These are phyloP conservation scores for Mercenaria mercenaria DNA, from an alignment of 1,140 invertebrate genomes.

Conservation along the genomic window DNA sequence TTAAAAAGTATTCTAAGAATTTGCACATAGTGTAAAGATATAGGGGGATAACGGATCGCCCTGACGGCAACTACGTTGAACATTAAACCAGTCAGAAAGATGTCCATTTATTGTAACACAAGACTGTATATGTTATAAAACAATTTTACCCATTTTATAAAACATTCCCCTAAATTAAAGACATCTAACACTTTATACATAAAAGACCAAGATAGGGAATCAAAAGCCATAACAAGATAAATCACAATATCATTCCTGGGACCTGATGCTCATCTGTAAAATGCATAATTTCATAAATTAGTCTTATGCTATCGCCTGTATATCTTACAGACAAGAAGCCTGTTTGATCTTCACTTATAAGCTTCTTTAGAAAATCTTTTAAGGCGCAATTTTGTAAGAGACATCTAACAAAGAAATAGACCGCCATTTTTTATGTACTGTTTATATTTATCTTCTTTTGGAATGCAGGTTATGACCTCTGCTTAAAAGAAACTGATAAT, in stretches of 20 bases:
- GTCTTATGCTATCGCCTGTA: conserved; percentile 60
- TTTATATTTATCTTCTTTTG: too few relatives aligned
- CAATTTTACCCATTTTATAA: too few relatives aligned
- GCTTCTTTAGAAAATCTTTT: conserved; percentile 38
- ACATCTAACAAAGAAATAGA: conserved; percentile 47
- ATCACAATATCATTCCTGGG: conserved; percentile 57
- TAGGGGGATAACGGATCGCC: conserved; percentile 29
- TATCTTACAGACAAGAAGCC: conserved; percentile 36
- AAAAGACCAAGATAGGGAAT: too few relatives aligned
- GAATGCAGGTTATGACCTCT: too few relatives aligned
- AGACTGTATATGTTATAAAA: too few relatives aligned
- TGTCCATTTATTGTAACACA: conserved; percentile 43
- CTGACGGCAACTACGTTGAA: conserved; percentile 56
- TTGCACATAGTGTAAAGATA: conserved; percentile 49
- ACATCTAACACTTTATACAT: too few relatives aligned
- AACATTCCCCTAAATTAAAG: conserved; percentile 54
- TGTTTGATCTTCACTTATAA: conserved; percentile 59
- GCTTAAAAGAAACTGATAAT: conserved; percentile 34
- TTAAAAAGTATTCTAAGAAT: conserved; percentile 34
- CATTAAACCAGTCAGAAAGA: too few relatives aligned
- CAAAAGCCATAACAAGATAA: conserved; percentile 67
- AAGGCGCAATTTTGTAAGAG: conserved; percentile 60
- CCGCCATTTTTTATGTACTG: conserved; percentile 47
- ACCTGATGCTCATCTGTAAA: conserved; percentile 52
- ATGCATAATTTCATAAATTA: conserved; percentile 62